Evolutionary conservation across 37 sponge, comb jelly and placozoan genomes (phyloP), one percentile per base, ranked within the genome.

Genomic region (Ephydatia muelleri): DNA sequence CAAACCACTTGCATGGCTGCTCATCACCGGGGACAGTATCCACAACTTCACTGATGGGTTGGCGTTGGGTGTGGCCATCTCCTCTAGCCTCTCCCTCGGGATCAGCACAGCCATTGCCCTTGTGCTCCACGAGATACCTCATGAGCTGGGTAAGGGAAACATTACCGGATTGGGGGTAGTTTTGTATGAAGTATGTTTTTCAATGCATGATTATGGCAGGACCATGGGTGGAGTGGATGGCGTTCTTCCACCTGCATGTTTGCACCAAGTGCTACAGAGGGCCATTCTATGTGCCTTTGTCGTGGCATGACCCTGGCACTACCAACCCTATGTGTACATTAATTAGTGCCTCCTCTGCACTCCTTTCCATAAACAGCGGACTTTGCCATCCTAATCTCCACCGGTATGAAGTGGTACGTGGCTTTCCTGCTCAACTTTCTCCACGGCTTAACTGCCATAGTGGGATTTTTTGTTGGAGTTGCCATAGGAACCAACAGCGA

Each of bases 1-100:
- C 31, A 85, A 73, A 71, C 87, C 91, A 34, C 87, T 92, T 38
- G 89, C 85, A n/a, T 88, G 88, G 92, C 47, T 91, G 31, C 84
- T 91, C 57, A 83, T 87, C 43, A 12, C 87, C 0, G 95, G 93
- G 26, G 95, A 92, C 77, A 88, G 86, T 3, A 40, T 90, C 25
- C 96, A 95, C 82, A 95, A 95, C 91, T 95, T 95, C 92, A 89
- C 88, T 68, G 93, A 95, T 71, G 96, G 96, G 26, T 23, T 95
- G 67, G 96, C 93, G 38, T 73, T 95, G 72, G 96, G 95, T 23
- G 92, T 90, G 29, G 85, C 95, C 47, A 89, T 92, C 25, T 73
- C 91, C 9, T 64, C 67, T 49, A 89, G 93, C 72, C 88, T 95
- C 40, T 74, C 90, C 14, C 87, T 88, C 5, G 95, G 95, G 5